Conservation (phyloP, 2,113 vertebrate species). For the Piprites chloris region DNA sequence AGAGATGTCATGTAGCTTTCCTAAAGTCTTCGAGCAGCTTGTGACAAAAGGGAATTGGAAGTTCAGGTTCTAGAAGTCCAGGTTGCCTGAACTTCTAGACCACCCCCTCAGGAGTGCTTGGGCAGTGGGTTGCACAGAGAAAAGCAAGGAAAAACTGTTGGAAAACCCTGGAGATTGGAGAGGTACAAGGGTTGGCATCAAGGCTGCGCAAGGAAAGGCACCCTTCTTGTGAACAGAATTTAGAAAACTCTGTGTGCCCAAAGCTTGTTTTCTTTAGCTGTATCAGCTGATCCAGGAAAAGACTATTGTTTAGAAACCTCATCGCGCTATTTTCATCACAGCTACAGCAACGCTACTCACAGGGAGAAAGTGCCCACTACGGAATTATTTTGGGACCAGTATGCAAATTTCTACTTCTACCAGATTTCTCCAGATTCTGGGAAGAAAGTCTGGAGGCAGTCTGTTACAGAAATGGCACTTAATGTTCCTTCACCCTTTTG, state of each 20-base stretch:
- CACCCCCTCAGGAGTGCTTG: neutral
- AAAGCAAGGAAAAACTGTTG: neutral
- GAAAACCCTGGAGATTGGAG: neutral
- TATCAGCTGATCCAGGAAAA: neutral
- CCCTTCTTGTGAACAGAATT: neutral
- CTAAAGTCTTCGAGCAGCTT: neutral
- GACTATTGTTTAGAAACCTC: neutral
- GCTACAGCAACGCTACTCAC: neutral
- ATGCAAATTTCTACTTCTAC: neutral
- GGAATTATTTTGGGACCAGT: neutral
- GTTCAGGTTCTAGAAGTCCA: neutral
- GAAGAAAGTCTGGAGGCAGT: neutral
- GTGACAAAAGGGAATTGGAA: neutral
- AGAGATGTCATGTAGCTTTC: neutral
- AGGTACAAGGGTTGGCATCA: neutral
- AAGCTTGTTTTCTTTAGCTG: slow-evolving; percentile 20
- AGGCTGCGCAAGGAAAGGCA: neutral
- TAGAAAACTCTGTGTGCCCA: neutral
- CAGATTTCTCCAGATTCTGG: neutral
- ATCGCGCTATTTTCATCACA: neutral
- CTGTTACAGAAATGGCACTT: slow-evolving; percentile 14
- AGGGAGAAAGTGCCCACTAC: neutral
- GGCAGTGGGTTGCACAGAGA: neutral
- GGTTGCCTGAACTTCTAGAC: neutral
- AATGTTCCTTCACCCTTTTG: slow-evolving; percentile 33